phyloP scores from a whole-genome alignment of 2,113 vertebrate genomes.

The Sula dactylatra region DNA sequence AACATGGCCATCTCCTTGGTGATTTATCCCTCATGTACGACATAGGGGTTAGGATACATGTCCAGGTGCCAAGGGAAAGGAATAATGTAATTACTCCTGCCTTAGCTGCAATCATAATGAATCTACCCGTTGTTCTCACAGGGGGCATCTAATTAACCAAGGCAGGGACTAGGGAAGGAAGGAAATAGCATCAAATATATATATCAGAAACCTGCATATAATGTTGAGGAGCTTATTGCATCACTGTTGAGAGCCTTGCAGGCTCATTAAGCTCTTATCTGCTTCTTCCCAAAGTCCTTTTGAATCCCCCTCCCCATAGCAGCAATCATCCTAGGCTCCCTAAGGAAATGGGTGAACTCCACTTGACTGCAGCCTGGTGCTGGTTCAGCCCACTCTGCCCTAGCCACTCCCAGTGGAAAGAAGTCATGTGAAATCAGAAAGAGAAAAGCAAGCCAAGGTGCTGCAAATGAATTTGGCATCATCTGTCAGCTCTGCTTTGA shows the following conservation, averaged over 20 bases:
- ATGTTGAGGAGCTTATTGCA: background rate
- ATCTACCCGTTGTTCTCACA: background rate
- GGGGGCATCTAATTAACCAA: background rate
- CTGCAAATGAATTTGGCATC: background rate
- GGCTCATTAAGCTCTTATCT: background rate
- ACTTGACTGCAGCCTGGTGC: background rate
- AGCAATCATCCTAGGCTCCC: background rate
- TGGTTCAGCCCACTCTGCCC: background rate
- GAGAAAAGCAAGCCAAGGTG: background rate
- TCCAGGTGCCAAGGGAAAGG: constrained; percentile 13
- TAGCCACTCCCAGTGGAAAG: rapidly evolving
- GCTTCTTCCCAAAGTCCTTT: background rate
- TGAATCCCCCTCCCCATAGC: background rate
- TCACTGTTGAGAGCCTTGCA: background rate
- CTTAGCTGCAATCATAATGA: background rate
- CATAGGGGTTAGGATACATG: background rate
- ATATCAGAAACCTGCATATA: background rate
- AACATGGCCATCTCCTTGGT: background rate
- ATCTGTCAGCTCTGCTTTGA: background rate
- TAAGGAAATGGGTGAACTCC: background rate
- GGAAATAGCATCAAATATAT: background rate
- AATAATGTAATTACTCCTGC: background rate
- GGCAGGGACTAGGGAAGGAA: background rate
- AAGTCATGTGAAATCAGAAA: background rate
- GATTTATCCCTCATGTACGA: background rate